Evolutionary conservation across 2,113 vertebrate genomes (phyloP).

Genomic region (Pelusios castaneus): DNA sequence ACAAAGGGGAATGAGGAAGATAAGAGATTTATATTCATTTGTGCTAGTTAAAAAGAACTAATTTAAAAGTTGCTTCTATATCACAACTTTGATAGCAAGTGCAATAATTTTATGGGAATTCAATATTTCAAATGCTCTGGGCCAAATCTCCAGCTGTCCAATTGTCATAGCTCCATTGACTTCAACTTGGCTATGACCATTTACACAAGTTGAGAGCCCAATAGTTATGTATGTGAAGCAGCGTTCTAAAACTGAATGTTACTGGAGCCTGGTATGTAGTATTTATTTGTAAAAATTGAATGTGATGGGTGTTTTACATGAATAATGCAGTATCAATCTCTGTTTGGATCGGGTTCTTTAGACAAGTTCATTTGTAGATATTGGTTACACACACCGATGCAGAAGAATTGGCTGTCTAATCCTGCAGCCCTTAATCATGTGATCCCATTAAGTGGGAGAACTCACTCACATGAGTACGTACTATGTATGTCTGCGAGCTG

Average conservation of each 20-base stretch:
- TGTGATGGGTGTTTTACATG: neutral
- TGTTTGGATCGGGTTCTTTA: neutral
- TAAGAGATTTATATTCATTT: neutral
- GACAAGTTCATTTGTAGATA: neutral
- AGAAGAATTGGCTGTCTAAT: neutral
- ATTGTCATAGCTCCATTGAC: slow-evolving; percentile 12
- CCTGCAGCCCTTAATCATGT: neutral
- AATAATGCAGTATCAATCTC: neutral
- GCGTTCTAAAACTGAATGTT: neutral
- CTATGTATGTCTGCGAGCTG: neutral
- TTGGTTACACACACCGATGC: neutral
- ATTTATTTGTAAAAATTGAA: neutral
- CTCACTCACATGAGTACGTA: neutral
- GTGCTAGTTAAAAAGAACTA: neutral
- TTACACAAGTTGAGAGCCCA: neutral
- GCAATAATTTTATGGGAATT: neutral
- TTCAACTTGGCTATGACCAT: neutral
- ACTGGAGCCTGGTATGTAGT: neutral
- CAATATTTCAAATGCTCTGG: neutral
- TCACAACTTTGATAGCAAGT: neutral
- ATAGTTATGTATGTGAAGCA: neutral
- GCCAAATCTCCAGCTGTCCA: neutral
- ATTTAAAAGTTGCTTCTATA: neutral
- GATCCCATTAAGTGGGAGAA: neutral
- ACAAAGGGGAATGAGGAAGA: neutral